phyloP scores from a whole-genome alignment of 2,797 vertebrate genomes.

The Sciurus vulgaris region DNA sequence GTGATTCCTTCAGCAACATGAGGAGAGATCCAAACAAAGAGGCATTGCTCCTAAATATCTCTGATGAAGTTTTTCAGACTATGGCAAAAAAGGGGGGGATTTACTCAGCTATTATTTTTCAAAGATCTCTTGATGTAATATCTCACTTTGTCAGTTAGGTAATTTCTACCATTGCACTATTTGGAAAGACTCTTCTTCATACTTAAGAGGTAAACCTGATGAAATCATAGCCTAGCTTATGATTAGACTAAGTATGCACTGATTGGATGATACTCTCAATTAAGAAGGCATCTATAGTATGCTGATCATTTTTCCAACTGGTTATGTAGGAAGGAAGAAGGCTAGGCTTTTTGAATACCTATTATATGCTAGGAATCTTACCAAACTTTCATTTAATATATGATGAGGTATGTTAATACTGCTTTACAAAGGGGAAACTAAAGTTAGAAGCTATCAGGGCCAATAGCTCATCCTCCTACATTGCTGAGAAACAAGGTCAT shows the following conservation, averaged over 20 bases:
- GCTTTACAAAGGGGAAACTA: neutral
- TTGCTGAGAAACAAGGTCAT: neutral
- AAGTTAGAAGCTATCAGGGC: neutral
- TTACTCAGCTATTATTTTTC: neutral
- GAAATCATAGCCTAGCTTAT: neutral
- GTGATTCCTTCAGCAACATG: neutral
- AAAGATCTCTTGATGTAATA: neutral
- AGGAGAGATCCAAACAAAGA: neutral
- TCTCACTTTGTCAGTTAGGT: neutral
- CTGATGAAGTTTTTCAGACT: neutral
- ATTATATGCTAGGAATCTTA: neutral
- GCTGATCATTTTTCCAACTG: neutral
- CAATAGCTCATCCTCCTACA: neutral
- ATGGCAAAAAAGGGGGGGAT: neutral
- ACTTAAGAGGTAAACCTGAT: neutral
- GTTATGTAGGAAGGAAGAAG: constrained; percentile 19
- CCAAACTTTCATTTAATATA: neutral
- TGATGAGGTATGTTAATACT: neutral
- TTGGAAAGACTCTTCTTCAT: constrained; percentile 10
- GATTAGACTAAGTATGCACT: neutral
- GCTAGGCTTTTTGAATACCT: neutral
- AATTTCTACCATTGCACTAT: neutral
- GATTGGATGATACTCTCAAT: neutral
- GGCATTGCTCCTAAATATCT: neutral
- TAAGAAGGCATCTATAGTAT: constrained; percentile 2